Conservation (phyloP, 2,797 vertebrate genomes). For the Amphiprion clarkii region DNA sequence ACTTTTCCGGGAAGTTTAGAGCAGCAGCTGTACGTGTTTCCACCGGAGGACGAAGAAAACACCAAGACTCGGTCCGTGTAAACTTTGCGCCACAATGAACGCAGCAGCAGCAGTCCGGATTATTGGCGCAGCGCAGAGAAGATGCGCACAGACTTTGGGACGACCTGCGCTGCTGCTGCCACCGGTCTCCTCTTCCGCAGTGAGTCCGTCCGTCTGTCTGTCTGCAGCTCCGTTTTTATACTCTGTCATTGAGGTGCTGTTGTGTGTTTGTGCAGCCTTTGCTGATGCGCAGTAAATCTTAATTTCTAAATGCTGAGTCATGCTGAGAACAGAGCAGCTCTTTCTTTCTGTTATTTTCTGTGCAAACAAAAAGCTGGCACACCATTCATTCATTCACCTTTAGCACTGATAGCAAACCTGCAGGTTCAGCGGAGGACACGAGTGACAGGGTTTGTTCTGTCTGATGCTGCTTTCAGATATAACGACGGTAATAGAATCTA, state of each 20-base stretch:
- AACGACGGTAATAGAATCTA: no score
- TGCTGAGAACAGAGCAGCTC: no score
- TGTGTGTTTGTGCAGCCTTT: no score
- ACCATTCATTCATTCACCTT: not conserved
- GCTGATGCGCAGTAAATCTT: no score
- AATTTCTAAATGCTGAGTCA: no score
- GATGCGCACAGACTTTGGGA: constrained; percentile 15
- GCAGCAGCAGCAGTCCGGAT: not conserved
- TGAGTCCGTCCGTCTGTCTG: constrained; percentile 23
- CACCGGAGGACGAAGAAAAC: not conserved
- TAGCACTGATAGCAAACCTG: not conserved
- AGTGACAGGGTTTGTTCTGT: no score
- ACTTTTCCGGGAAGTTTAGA: not conserved
- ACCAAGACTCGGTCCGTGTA: not conserved
- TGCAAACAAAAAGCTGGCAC: not conserved
- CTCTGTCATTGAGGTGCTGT: no score
- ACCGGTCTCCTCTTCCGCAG: constrained; percentile 5
- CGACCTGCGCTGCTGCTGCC: not conserved
- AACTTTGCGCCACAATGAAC: constrained; percentile 42
- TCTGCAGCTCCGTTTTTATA: no score
- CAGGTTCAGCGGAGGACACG: no score
- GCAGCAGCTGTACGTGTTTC: accelerated
- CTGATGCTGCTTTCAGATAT: no score
- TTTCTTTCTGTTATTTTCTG: not conserved
- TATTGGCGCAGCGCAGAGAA: not conserved